Evolutionary conservation across 2,113 vertebrate genomes (phyloP).

Genomic region (Coryphaenoides rupestris): DNA sequence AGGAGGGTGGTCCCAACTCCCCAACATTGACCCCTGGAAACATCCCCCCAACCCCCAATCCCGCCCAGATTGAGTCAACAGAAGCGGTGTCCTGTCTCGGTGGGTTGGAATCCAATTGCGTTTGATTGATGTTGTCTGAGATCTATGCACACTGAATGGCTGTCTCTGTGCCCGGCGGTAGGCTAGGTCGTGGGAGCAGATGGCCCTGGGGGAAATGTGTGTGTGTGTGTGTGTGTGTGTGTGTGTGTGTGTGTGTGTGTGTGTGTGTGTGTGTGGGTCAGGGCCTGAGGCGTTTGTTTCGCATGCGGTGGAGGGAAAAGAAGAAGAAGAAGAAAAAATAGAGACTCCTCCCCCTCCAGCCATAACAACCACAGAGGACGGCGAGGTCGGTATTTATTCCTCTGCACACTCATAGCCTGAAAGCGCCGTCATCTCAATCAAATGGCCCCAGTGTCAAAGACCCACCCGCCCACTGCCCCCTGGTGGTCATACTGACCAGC

Average conservation of each 20-base stretch:
- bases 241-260: no score
- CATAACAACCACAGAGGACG: no score
- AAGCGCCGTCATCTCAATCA: background rate
- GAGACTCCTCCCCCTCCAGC: no score
- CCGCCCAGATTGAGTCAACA: conserved; percentile 14
- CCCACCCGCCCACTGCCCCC: background rate
- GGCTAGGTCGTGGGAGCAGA: background rate
- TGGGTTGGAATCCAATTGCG: no score
- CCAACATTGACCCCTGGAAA: background rate
- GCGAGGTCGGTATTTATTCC: no score
- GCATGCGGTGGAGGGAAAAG: background rate
- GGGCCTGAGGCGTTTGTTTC: background rate
- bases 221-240: background rate
- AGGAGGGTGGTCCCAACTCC: conserved; percentile 22
- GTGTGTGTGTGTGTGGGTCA: conserved; percentile 13
- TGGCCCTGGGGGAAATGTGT: conserved; percentile 1
- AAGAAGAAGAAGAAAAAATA: no score
- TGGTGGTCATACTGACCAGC: background rate
- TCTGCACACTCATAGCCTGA: no score
- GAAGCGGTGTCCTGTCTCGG: background rate
- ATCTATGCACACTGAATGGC: no score
- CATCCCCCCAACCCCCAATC: no score
- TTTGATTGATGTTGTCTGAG: conserved; percentile 25
- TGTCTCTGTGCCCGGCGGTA: background rate
- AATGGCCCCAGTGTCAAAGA: background rate